Percentiles rank a stretch among this genome's conserved stretches.
Evolutionary conservation across 1,140 invertebrate genomes (phyloP).

Genomic region (Gonioctena quinquepunctata): DNA sequence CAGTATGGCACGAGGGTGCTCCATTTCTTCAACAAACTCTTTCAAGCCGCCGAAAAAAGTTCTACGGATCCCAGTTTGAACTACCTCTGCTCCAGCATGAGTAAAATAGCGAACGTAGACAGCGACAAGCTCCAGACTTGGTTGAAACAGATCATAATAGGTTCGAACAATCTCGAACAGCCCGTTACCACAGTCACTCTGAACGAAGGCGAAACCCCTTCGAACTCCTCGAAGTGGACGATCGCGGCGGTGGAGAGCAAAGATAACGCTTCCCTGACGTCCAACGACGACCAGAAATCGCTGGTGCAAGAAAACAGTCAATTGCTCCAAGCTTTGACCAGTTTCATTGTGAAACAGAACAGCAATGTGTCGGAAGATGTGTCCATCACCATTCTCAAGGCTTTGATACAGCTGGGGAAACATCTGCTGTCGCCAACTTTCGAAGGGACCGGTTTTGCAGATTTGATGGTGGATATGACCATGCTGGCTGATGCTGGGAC

Average conservation of each 20-base stretch:
- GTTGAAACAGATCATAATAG: constrained; percentile 71
- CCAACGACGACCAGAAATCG: constrained; percentile 57
- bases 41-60: constrained; percentile 66
- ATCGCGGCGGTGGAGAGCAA: constrained; percentile 31
- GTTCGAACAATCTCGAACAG: constrained; percentile 56
- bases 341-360: constrained; percentile 76
- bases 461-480: constrained; percentile 81
- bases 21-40: constrained; percentile 80
- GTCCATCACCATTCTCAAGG: constrained; percentile 72
- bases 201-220: constrained; percentile 11
- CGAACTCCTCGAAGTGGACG: constrained; percentile 31
- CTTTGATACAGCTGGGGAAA: constrained; percentile 75
- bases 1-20: constrained; percentile 78
- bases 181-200: constrained; percentile 46
- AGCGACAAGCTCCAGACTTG: constrained; percentile 68
- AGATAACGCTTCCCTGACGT: constrained; percentile 37
- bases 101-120: constrained; percentile 69
- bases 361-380: constrained; percentile 69
- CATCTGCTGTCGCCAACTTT: constrained; percentile 67
- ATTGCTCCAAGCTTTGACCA: constrained; percentile 72
- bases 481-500: constrained; percentile 82
- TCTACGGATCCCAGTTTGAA: constrained; percentile 67
- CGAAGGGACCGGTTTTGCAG: constrained; percentile 76
- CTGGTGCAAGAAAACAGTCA: constrained; percentile 70
- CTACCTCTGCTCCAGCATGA: constrained; percentile 70